These are phyloP conservation scores for Buphagus erythrorhynchus DNA, from an alignment of 2,797 vertebrate species.

Conservation along the genomic window DNA sequence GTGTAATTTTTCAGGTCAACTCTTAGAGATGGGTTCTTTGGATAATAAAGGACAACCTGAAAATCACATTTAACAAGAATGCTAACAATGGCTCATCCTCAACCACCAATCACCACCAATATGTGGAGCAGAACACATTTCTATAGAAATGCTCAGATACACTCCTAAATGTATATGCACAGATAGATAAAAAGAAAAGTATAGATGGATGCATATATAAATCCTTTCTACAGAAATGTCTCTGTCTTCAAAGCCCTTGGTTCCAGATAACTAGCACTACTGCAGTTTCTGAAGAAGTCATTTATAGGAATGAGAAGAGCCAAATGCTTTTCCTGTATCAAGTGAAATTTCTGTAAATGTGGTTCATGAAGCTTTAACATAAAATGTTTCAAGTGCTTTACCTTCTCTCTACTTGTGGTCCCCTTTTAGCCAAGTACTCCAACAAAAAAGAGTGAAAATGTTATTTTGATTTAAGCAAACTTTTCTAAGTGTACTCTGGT, in stretches of 20 bases:
- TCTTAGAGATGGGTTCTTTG: not conserved
- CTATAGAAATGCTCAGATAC: not conserved
- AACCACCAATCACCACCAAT: not conserved
- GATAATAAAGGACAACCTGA: not conserved
- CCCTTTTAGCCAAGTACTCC: not conserved
- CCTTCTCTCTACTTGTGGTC: not conserved
- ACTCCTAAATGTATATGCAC: not conserved
- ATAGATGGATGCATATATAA: not conserved
- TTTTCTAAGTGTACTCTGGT: not conserved
- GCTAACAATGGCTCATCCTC: not conserved
- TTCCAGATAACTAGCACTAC: not conserved
- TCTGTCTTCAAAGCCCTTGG: not conserved
- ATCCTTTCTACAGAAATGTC: not conserved
- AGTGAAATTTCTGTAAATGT: not conserved
- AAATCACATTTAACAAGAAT: not conserved
- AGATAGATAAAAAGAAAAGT: not conserved
- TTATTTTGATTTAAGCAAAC: not conserved
- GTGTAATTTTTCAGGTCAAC: rapidly evolving
- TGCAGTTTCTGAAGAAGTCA: not conserved
- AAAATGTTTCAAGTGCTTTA: not conserved
- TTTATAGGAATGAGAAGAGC: not conserved
- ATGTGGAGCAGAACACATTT: rapidly evolving
- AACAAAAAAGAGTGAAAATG: not conserved
- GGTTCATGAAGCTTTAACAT: not conserved
- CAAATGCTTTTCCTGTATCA: not conserved